Evolutionary conservation across 2,888 invertebrate species (phyloP).

Genomic region (Euzetes globulus): DNA sequence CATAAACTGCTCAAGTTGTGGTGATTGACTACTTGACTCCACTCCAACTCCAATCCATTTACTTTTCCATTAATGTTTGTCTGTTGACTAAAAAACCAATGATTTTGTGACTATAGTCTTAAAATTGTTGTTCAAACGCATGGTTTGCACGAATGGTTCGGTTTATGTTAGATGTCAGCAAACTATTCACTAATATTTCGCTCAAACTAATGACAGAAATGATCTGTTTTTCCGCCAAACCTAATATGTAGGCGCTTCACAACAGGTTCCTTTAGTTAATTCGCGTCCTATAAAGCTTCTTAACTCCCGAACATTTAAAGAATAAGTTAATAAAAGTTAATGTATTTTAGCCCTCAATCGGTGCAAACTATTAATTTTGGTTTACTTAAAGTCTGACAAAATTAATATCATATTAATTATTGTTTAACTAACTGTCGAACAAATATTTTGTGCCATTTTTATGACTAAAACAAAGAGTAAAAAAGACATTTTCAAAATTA

Average conservation of each 20-base stretch:
- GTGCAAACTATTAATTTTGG: not conserved
- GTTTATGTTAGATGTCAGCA: not conserved
- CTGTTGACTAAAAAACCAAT: not conserved
- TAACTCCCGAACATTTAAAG: not conserved
- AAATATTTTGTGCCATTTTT: not conserved
- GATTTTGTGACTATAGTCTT: not conserved
- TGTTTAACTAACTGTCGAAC: not conserved
- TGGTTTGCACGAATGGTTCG: too few relatives aligned
- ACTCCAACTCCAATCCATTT: not conserved
- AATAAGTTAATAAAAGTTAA: slow-evolving; percentile 3
- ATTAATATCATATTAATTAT: not conserved
- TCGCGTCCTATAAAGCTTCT: not conserved
- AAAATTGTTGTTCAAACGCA: too few relatives aligned
- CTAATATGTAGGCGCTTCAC: not conserved
- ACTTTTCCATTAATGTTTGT: not conserved
- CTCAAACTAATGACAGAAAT: not conserved
- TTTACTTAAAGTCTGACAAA: not conserved
- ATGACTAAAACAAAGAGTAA: not conserved
- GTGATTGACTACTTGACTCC: not conserved
- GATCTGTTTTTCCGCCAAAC: not conserved
- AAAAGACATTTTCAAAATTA: too few relatives aligned
- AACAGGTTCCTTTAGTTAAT: not conserved
- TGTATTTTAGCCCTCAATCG: not conserved
- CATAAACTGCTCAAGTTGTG: too few relatives aligned
- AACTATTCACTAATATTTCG: not conserved